These are phyloP conservation scores for Ommatoiulus sabulosus DNA, from an alignment of 2,888 invertebrate genomes.

Conservation along the genomic window DNA sequence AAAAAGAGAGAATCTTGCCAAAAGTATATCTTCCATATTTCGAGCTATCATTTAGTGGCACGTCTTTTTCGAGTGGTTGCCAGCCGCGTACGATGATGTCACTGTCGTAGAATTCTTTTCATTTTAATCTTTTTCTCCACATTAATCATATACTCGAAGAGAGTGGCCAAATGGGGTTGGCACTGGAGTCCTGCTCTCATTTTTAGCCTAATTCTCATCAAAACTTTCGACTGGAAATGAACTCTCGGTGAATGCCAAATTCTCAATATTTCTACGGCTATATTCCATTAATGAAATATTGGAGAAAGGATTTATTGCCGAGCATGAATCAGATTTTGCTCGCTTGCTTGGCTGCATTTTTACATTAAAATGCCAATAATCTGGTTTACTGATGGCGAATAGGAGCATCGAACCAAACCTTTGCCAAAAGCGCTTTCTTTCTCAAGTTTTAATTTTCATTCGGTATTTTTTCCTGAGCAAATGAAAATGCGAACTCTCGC, in stretches of 20 bases:
- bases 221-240: constrained; percentile 36
- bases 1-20: not conserved
- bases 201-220: constrained; percentile 32
- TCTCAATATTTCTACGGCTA: constrained; percentile 41
- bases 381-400: constrained; percentile 20
- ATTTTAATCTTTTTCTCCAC: constrained; percentile 7
- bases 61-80: not conserved
- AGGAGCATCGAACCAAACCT: constrained; percentile 47
- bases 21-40: not conserved
- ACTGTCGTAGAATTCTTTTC: constrained; percentile 12
- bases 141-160: constrained; percentile 35
- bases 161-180: constrained; percentile 25
- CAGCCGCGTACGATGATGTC: not conserved
- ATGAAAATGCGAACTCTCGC: not conserved
- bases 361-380: constrained; percentile 45
- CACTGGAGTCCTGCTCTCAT: not conserved
- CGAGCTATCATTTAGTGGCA: not conserved
- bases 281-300: constrained; percentile 41
- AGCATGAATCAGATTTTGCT: constrained; percentile 45
- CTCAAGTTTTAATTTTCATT: constrained; percentile 42
- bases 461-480: not conserved
- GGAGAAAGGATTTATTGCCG: constrained; percentile 47
- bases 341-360: constrained; percentile 47
- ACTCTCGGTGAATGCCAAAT: constrained; percentile 41
- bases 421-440: constrained; percentile 20